These are phyloP conservation scores for Venturia canescens DNA, from an alignment of 1,140 invertebrate genomes.

Conservation along the genomic window DNA sequence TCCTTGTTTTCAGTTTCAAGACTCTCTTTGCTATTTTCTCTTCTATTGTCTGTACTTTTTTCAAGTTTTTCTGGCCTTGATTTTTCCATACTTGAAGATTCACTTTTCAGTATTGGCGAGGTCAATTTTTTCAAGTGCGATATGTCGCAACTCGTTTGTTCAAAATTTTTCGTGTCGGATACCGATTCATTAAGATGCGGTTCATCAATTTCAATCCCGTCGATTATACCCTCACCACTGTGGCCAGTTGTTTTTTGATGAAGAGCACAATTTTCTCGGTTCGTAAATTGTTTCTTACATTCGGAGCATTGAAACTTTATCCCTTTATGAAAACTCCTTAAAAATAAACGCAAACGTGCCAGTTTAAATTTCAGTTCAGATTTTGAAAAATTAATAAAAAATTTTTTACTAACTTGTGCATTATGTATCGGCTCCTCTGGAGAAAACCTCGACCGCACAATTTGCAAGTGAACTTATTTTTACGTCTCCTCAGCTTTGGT, in stretches of 20 bases:
- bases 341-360: conserved; percentile 37
- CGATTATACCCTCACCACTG: conserved; percentile 71
- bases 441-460: conserved; percentile 78
- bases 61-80: neutral
- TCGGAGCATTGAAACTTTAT: conserved; percentile 77
- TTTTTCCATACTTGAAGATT: conserved; percentile 9
- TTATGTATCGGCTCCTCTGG: conserved; percentile 75
- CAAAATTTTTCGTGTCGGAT: neutral
- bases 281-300: conserved; percentile 75
- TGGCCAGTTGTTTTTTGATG: conserved; percentile 78
- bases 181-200: conserved; percentile 33
- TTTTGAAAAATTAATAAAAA: conserved; percentile 18
- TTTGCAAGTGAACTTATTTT: conserved; percentile 77
- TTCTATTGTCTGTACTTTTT: neutral
- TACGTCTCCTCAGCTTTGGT: conserved; percentile 75
- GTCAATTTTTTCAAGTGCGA: conserved; percentile 15
- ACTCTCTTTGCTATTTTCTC: conserved; percentile 12
- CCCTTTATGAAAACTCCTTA: conserved; percentile 74
- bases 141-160: conserved; percentile 3
- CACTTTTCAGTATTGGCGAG: neutral
- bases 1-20: conserved; percentile 13
- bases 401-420: conserved; percentile 70
- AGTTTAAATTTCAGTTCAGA: neutral
- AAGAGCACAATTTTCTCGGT: conserved; percentile 72
- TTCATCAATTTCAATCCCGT: conserved; percentile 61